Evolutionary conservation across 1,140 invertebrate species (phyloP).

Genomic region (Adoxophyes honmai): DNA sequence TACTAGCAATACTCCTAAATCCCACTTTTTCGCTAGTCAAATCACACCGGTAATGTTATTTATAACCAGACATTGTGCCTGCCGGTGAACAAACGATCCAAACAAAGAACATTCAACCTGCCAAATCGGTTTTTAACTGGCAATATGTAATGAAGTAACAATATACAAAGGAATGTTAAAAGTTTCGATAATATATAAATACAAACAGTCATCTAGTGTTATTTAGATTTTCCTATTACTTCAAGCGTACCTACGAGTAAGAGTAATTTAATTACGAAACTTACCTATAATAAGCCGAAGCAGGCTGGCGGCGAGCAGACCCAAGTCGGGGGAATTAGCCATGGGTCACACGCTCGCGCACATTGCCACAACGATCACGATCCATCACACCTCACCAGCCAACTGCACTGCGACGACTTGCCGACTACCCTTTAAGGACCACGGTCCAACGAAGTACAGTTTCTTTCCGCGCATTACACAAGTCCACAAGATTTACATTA

Average conservation of each 20-base stretch:
- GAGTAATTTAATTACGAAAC: constrained; percentile 31
- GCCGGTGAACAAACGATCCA: too few relatives aligned
- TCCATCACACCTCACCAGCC: constrained; percentile 44
- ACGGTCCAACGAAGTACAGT: not conserved
- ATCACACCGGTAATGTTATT: too few relatives aligned
- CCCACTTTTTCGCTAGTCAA: too few relatives aligned
- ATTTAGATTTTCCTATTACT: too few relatives aligned
- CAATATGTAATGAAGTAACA: too few relatives aligned
- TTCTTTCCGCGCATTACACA: not conserved
- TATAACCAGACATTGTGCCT: too few relatives aligned
- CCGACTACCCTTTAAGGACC: not conserved
- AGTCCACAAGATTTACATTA: not conserved
- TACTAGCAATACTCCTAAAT: too few relatives aligned
- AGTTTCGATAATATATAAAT: too few relatives aligned
- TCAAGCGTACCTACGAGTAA: too few relatives aligned
- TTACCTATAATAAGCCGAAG: constrained; percentile 75
- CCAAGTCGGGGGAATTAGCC: constrained; percentile 73
- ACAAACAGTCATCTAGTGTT: too few relatives aligned
- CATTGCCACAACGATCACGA: constrained; percentile 35
- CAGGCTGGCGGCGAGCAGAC: constrained; percentile 70
- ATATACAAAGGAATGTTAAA: too few relatives aligned
- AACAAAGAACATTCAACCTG: not conserved
- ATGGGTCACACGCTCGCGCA: constrained; percentile 56
- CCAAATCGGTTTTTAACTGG: not conserved
- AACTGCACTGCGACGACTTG: constrained; percentile 16